Conservation (phyloP, 2,888 invertebrate species). For the Synanthedon myopaeformis region DNA sequence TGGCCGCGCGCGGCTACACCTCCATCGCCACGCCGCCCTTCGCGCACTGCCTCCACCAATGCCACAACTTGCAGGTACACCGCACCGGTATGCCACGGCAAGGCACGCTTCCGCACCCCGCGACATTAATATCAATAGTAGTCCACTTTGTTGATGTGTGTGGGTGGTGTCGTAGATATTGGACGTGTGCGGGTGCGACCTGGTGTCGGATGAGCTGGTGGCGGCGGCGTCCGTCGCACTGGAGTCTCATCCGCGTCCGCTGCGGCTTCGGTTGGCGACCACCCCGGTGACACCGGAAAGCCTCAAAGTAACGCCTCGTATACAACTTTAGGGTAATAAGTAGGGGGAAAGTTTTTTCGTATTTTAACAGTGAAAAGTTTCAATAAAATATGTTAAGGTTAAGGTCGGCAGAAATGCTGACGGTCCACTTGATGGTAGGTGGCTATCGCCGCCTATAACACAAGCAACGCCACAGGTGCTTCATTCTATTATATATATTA, state of each 20-base stretch:
- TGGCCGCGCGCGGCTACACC: slow-evolving; percentile 32
- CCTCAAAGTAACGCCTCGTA: not conserved
- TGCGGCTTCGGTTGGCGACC: slow-evolving; percentile 34
- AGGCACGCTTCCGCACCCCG: no score
- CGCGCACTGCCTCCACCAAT: slow-evolving; percentile 23
- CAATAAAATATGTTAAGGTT: no score
- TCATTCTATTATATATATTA: no score
- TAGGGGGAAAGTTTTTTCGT: no score
- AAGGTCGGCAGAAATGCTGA: no score
- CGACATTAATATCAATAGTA: no score
- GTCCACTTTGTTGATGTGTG: not conserved
- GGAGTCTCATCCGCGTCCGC: slow-evolving; percentile 21
- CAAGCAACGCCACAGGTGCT: no score
- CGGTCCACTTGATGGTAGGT: no score
- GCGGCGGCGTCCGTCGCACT: slow-evolving; percentile 28
- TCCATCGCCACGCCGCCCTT: slow-evolving; percentile 31
- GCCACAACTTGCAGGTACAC: slow-evolving; percentile 32
- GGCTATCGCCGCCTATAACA: no score
- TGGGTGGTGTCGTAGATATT: slow-evolving; percentile 25
- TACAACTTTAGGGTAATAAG: no score
- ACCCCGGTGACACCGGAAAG: slow-evolving; percentile 21
- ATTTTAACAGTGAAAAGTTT: no score
- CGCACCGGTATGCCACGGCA: no score
- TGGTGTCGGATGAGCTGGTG: slow-evolving; percentile 35
- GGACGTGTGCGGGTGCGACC: slow-evolving; percentile 50